phyloP scores from a whole-genome alignment of 2,797 vertebrate genomes.

The Circus cinereus region DNA sequence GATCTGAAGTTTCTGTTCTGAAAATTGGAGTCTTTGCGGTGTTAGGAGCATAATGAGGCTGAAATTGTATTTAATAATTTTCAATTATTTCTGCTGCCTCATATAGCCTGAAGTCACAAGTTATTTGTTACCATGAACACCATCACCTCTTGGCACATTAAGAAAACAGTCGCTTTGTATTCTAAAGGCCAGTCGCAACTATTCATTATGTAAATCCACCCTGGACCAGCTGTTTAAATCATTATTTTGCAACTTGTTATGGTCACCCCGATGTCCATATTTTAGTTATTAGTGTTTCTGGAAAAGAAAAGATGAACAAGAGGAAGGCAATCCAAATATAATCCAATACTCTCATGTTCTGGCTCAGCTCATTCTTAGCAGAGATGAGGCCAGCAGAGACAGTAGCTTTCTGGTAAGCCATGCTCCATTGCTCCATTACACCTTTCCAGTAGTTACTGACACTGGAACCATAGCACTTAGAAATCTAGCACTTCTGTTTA shows the following conservation, averaged over 20 bases:
- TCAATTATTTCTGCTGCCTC: neutral
- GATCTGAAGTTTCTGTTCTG: neutral
- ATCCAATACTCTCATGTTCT: neutral
- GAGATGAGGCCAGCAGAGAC: neutral
- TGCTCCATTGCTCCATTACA: neutral
- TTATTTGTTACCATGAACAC: neutral
- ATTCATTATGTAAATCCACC: neutral
- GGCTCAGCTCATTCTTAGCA: neutral
- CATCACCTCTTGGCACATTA: neutral
- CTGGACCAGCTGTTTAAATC: neutral
- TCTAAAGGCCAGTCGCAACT: neutral
- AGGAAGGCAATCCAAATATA: neutral
- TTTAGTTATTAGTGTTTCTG: neutral
- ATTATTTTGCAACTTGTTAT: neutral
- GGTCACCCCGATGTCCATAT: neutral
- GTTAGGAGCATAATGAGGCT: neutral
- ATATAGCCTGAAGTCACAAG: neutral
- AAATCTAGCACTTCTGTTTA: neutral
- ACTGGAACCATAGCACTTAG: neutral
- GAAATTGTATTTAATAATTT: neutral
- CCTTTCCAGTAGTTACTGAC: neutral
- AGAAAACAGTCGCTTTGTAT: neutral
- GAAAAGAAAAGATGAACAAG: neutral
- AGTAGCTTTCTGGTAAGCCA: neutral
- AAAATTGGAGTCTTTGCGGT: neutral